Evolutionary conservation across 2,113 vertebrate genomes (phyloP).

Genomic region (Passer montanus): DNA sequence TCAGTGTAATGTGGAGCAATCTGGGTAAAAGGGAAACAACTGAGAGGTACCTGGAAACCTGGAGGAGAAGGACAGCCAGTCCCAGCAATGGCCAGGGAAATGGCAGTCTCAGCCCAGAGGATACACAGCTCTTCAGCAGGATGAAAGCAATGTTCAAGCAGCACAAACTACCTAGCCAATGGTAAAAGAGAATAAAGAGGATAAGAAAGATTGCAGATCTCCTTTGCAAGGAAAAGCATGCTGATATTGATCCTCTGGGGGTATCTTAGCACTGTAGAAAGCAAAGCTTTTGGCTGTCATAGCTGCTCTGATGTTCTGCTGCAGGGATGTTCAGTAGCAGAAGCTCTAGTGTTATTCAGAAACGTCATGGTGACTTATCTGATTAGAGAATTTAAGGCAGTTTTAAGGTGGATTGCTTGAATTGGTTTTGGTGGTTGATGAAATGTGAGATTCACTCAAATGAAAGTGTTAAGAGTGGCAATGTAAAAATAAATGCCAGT

Average conservation of each 20-base stretch:
- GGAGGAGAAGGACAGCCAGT: not conserved
- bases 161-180: not conserved
- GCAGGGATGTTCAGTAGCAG: not conserved
- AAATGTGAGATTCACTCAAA: not conserved
- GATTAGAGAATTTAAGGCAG: not conserved
- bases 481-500: not conserved
- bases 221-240: not conserved
- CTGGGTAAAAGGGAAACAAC: not conserved
- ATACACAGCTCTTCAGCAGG: not conserved
- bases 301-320: not conserved
- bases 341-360: not conserved
- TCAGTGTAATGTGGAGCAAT: not conserved
- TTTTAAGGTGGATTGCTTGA: not conserved
- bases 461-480: not conserved
- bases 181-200: not conserved
- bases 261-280: not conserved
- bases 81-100: not conserved
- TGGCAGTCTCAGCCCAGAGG: rapidly evolving
- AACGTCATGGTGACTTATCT: not conserved
- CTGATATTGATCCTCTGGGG: not conserved
- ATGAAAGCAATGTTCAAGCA: not conserved
- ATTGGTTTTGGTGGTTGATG: not conserved
- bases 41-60: not conserved
- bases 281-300: not conserved
- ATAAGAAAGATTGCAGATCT: not conserved